Conservation (phyloP, 1,140 invertebrate species). For the Anoplophora glabripennis region DNA sequence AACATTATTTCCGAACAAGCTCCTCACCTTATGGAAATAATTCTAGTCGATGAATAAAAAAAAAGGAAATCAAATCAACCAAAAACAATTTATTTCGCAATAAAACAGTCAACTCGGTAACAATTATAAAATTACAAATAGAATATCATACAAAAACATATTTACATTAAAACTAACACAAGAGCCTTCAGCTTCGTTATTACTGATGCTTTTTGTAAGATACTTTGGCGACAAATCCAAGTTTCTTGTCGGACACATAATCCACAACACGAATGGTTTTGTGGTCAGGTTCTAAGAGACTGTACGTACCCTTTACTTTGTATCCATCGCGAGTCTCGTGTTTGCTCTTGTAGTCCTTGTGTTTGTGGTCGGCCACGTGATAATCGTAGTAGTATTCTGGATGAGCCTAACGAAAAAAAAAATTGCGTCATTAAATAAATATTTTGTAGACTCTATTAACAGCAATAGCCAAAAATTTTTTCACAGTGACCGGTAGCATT, state of each 20-base stretch:
- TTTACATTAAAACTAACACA: slow-evolving; percentile 6
- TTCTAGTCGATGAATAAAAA: too few species aligned
- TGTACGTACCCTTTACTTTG: slow-evolving; percentile 50
- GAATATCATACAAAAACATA: background rate
- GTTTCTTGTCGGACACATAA: slow-evolving; percentile 52
- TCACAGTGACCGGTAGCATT: too few species aligned
- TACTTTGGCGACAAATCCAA: slow-evolving; percentile 66
- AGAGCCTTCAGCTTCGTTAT: slow-evolving; percentile 1
- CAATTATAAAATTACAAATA: slow-evolving; percentile 15
- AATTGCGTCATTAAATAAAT: background rate
- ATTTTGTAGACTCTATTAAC: too few species aligned
- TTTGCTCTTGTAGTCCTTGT: slow-evolving; percentile 38
- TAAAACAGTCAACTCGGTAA: slow-evolving; percentile 29
- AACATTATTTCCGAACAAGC: too few species aligned
- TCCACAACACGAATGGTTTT: slow-evolving; percentile 46
- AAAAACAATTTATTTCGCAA: slow-evolving; percentile 31
- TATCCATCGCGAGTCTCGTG: slow-evolving; percentile 40
- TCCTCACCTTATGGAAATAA: too few species aligned
- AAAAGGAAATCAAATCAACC: background rate
- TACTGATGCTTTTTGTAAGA: slow-evolving; percentile 33
- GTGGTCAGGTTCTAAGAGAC: slow-evolving; percentile 50
- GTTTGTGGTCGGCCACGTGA: slow-evolving; percentile 35
- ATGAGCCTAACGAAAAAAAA: slow-evolving; percentile 28
- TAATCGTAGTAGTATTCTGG: slow-evolving; percentile 41
- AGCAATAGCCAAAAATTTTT: too few species aligned